phyloP scores from a whole-genome alignment of 1,140 invertebrate species.

The Drosophila pseudoananassae region DNA sequence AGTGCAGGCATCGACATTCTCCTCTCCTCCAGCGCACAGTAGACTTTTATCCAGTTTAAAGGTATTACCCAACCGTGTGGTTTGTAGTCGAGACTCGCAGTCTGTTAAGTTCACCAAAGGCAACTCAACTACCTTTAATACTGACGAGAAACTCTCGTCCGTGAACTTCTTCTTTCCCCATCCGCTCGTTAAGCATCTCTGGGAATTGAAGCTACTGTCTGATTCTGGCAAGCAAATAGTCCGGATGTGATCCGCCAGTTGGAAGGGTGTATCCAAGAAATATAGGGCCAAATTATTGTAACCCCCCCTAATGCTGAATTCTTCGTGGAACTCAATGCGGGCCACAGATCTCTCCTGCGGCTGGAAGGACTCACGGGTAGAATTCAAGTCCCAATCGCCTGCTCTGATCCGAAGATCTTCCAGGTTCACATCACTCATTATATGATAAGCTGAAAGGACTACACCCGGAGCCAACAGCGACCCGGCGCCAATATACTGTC shows the following conservation, averaged over 20 bases:
- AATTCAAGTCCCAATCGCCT: constrained; percentile 90
- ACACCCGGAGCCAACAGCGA: constrained; percentile 88
- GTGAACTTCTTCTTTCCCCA: constrained; percentile 91
- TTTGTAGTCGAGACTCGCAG: constrained; percentile 84
- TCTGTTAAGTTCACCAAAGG: constrained; percentile 81
- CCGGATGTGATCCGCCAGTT: constrained; percentile 86
- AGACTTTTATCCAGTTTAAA: constrained; percentile 84
- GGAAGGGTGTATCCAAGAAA: constrained; percentile 84
- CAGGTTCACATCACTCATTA: constrained; percentile 84
- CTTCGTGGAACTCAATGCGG: constrained; percentile 85
- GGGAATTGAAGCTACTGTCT: constrained; percentile 70
- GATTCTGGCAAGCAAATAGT: constrained; percentile 86
- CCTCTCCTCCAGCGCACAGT: constrained; percentile 87
- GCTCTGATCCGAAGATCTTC: constrained; percentile 86
- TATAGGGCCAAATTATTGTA: constrained; percentile 86
- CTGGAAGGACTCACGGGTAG: constrained; percentile 85
- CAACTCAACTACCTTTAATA: constrained; percentile 87
- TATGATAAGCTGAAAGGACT: constrained; percentile 88
- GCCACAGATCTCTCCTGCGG: constrained; percentile 86
- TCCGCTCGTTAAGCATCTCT: constrained; percentile 91
- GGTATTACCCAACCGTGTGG: constrained; percentile 18
- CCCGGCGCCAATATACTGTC: constrained; percentile 88
- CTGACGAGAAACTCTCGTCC: constrained; percentile 86
- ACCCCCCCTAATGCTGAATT: constrained; percentile 82
- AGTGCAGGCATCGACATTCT: constrained; percentile 37